A percentile compares a stretch with the other conserved stretches of the same genome.
These are phyloP conservation scores for Pyxicephalus adspersus DNA, from an alignment of 2,113 vertebrate species.

Conservation along the genomic window DNA sequence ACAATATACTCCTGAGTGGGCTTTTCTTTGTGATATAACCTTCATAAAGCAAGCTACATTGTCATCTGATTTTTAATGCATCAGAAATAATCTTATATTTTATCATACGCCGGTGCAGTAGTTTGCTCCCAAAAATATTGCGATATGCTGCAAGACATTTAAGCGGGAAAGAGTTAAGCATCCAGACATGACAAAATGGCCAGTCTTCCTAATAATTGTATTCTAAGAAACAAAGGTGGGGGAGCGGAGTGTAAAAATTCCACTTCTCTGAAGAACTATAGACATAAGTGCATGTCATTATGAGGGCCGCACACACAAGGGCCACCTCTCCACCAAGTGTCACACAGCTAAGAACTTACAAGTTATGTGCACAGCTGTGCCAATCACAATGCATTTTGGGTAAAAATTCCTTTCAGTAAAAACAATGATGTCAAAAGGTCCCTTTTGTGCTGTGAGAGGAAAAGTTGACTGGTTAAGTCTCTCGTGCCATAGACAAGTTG, in stretches of 20 bases:
- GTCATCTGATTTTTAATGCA: no score
- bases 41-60: no score
- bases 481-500: neutral
- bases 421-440: slow-evolving; percentile 13
- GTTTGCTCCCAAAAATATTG: no score
- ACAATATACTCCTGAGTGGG: no score
- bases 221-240: neutral
- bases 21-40: no score
- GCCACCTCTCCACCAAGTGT: slow-evolving; percentile 39
- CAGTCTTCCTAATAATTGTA: neutral
- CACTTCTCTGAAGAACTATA: slow-evolving; percentile 35
- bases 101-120: no score
- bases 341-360: neutral
- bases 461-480: neutral
- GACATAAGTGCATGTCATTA: slow-evolving; percentile 20
- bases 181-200: neutral
- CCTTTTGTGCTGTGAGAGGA: neutral
- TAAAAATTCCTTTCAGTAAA: neutral
- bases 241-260: slow-evolving; percentile 13
- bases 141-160: no score
- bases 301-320: slow-evolving; percentile 36
- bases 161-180: no score
- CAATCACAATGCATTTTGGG: neutral
- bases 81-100: no score
- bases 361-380: neutral